These are phyloP conservation scores for Megaceryle alcyon DNA, from an alignment of 2,797 vertebrate genomes.

Conservation along the genomic window DNA sequence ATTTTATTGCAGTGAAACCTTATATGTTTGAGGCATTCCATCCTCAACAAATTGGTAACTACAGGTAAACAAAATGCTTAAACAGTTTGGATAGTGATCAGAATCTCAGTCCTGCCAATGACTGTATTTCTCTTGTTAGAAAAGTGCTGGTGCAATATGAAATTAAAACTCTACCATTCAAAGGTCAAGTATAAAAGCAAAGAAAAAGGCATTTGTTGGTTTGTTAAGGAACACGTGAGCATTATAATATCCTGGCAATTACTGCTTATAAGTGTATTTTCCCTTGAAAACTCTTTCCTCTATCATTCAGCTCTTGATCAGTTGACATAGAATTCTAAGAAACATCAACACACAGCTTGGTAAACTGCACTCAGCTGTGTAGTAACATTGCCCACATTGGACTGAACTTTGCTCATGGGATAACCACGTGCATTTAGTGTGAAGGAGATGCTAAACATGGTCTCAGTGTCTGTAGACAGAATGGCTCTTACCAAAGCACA, in stretches of 20 bases:
- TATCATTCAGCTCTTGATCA: background rate
- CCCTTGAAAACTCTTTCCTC: background rate
- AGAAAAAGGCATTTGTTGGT: background rate
- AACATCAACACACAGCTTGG: background rate
- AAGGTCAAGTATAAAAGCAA: background rate
- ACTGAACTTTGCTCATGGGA: background rate
- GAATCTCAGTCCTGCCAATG: background rate
- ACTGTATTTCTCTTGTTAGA: background rate
- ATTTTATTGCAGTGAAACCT: background rate
- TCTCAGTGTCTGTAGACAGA: background rate
- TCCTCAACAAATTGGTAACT: background rate
- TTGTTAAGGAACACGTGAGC: background rate
- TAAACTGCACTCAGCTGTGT: background rate
- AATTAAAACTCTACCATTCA: background rate
- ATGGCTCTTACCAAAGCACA: background rate
- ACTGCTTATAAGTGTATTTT: background rate
- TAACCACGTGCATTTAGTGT: fast-evolving
- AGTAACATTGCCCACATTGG: background rate
- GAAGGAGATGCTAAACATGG: background rate
- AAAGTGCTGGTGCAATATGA: background rate
- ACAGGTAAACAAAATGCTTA: background rate
- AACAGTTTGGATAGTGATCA: background rate
- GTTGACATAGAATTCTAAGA: background rate
- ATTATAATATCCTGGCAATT: background rate
- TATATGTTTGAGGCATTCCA: background rate